These are phyloP conservation scores for Pseudopleuronectes americanus DNA, from an alignment of 2,797 vertebrate genomes.

Conservation along the genomic window DNA sequence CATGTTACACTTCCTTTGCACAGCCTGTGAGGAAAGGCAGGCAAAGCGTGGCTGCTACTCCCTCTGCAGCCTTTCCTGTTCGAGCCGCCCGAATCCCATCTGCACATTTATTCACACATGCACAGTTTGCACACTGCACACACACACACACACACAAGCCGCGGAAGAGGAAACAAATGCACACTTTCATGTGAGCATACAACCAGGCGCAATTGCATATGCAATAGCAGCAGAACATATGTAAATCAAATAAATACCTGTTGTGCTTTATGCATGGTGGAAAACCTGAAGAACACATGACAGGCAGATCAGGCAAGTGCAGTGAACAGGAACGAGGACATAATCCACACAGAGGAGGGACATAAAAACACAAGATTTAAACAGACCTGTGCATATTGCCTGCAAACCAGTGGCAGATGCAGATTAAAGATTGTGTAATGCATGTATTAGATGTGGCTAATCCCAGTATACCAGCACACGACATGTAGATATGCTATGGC, in stretches of 20 bases:
- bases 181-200: slow-evolving; percentile 41
- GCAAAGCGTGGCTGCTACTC: slow-evolving; percentile 61
- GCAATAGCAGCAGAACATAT: slow-evolving; percentile 55
- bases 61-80: slow-evolving; percentile 65
- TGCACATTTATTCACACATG: slow-evolving; percentile 79
- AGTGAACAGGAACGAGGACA: slow-evolving; percentile 27
- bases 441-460: slow-evolving; percentile 25
- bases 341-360: slow-evolving; percentile 21
- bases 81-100: slow-evolving; percentile 79
- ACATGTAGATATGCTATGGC: slow-evolving; percentile 17
- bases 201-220: slow-evolving; percentile 50
- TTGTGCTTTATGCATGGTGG: slow-evolving; percentile 44
- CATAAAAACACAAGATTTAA: slow-evolving; percentile 14
- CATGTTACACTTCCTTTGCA: slow-evolving; percentile 77
- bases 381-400: background rate
- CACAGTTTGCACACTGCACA: slow-evolving; percentile 58
- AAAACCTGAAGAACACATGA: slow-evolving; percentile 41
- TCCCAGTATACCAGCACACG: slow-evolving; percentile 24
- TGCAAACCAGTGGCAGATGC: slow-evolving; percentile 14
- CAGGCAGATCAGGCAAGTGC: slow-evolving; percentile 36
- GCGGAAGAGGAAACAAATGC: slow-evolving; percentile 48
- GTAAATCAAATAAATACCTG: slow-evolving; percentile 52
- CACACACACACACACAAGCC: slow-evolving; percentile 14
- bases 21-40: slow-evolving; percentile 62
- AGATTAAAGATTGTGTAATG: slow-evolving; percentile 22